Evolutionary conservation across 2,797 vertebrate species (phyloP).

Genomic region (Ibycter americanus): DNA sequence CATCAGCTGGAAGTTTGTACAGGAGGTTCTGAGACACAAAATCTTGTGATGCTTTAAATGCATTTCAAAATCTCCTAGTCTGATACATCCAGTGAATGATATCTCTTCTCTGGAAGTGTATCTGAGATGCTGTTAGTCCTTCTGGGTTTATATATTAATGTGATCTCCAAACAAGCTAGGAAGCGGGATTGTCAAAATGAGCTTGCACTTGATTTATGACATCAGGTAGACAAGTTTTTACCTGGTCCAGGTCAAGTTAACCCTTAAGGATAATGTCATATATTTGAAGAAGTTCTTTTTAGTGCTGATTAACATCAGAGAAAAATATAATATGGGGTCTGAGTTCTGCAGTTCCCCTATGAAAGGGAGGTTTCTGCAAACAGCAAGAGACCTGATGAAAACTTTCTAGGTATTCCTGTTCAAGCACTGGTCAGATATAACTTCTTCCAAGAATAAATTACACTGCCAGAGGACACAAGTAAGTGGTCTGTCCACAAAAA

Average conservation of each 20-base stretch:
- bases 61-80: neutral
- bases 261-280: neutral
- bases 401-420: neutral
- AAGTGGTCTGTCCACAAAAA: neutral
- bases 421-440: neutral
- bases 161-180: neutral
- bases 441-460: neutral
- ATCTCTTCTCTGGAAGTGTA: neutral
- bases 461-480: neutral
- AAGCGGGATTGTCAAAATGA: neutral
- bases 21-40: neutral
- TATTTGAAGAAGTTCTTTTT: neutral
- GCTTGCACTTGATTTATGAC: neutral
- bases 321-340: neutral
- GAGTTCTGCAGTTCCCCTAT: neutral
- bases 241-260: neutral
- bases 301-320: neutral
- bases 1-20: neutral
- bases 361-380: neutral
- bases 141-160: neutral
- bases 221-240: neutral
- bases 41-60: neutral
- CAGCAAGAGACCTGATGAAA: neutral
- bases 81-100: neutral
- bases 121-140: neutral